Base-by-base conservation (phyloP, 2,113 vertebrate genomes). In the Chionodraco myersi region DNA sequence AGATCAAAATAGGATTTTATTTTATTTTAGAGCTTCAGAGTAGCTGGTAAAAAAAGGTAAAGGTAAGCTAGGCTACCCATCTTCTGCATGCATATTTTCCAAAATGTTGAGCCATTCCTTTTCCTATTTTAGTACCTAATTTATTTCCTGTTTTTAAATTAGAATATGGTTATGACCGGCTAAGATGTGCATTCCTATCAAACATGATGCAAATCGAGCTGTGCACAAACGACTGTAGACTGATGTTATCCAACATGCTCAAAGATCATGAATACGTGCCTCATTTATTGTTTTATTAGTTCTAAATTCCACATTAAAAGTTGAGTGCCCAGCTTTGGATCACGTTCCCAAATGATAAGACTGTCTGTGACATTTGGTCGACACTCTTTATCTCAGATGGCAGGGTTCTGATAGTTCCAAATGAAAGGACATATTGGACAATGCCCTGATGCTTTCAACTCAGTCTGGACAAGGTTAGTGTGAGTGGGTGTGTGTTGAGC, bases 391-490 rank as follows among this genome's bases (percentile, higher is more conserved):
- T 72, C 68, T 72, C 18, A 82, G 68, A 79, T 86, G 75, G 79
- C 81, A 80, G 41, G 10, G 10, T 57, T 74, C 16, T 79, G 63
- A 87, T 91, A 84, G 89, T 93, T 86, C 91, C 62, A 91, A 88
- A 92, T 86, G n/a, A 78, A 72, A 78, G 73, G 82, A 41, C 77
- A 85, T 51, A 60, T n/a, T 79, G 81, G 83, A 84, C 66, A 47
- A 65, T 84, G 80, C 36, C 79, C 90, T 18, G 44, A 75, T 44
- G 1, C 70, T 94, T 93, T 88, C 86, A 83, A 89, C 84, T 91
- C 51, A 60, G 51, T 65, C 57, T 71, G 47, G 34, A 66, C 53
- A 16, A 58, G 45, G 48, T n/a, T 2, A 49, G 18, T 5, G 36
- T 48, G 34, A 11, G 66, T 26, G 49, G 62, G 62, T 45, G 34